Conservation (phyloP, 1,140 invertebrate species). For the Hycleus cichorii region DNA sequence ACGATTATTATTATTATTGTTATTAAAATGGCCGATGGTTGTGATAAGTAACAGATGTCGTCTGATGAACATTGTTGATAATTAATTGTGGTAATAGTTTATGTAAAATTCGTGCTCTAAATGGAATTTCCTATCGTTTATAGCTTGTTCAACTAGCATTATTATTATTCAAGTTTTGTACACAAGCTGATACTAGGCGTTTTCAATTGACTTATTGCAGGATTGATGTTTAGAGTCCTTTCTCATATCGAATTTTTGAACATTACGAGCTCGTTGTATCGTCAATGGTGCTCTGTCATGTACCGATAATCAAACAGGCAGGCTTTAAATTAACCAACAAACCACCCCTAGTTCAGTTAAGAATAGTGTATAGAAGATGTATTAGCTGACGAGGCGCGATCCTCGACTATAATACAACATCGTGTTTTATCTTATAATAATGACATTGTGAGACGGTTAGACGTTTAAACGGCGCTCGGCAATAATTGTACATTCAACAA, state of each 20-base stretch:
- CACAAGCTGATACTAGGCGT: too few species aligned
- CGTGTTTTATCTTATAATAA: neutral
- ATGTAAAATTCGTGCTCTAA: neutral
- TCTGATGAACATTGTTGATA: conserved; percentile 1
- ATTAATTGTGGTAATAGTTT: conserved; percentile 9
- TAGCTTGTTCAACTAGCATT: too few species aligned
- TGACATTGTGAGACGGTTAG: neutral
- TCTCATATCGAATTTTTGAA: too few species aligned
- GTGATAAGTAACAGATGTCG: conserved; percentile 6
- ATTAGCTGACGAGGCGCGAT: too few species aligned
- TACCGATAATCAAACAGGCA: conserved; percentile 1
- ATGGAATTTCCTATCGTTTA: too few species aligned
- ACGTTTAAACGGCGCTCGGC: neutral
- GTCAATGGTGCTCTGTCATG: neutral
- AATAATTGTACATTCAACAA: neutral
- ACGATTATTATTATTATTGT: neutral
- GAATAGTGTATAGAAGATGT: too few species aligned
- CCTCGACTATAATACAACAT: neutral
- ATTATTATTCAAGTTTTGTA: neutral
- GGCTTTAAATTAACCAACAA: conserved; percentile 1
- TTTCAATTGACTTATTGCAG: too few species aligned
- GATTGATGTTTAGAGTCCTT: too few species aligned
- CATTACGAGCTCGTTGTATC: neutral
- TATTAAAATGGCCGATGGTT: neutral
- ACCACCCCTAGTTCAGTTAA: neutral